Base-by-base conservation (phyloP, 2,797 vertebrate genomes). In the Phrynocephalus vlangalii region DNA sequence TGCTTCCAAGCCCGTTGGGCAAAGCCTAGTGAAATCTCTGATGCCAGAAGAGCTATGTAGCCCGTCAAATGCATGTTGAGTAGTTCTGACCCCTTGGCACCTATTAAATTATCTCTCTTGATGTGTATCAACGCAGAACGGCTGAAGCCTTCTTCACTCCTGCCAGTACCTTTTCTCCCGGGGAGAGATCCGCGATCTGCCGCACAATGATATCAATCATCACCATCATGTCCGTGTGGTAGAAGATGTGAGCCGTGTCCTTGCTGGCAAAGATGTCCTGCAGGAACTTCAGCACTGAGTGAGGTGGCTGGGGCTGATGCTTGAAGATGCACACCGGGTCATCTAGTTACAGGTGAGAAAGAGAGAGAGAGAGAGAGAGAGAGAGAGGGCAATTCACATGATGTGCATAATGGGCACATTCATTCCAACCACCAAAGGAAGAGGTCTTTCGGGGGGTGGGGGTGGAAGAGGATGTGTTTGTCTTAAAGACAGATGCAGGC, bases 191-290 rank as follows among this genome's bases (percentile, higher is more conserved):
- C 0, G 99, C 98, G 70, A 99, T 98, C 93, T 98, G 98, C 76
- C 99, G 97, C 92, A 99, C 99, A 0, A 98, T 96, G 67, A 99
- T 99, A 96, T 99, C 99, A 0, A 99, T 99, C 96, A 99, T 98
- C 70, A 99, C 99, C 99, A 99, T 99, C 99, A 99, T 99, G 96
- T 99, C 99, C 0, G 98, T 98, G 95, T 97, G 97, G 95, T 99
- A 99, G 97, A 99, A 99, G 96, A 99, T 98, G 93, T 97, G 91
- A 0, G 98, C 98, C 0, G 99, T 98, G 86, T 98, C 95, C 11
- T 91, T 93, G 95, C 95, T 97, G 92, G 98, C 95, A 4, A 99
- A 99, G 79, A 99, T 95, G 5, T 99, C 99, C 96, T 99, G 99
- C 91, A 99, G 98, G 86, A 99, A 98, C 97, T 99, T 99, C 85